Evolutionary conservation across 1,140 invertebrate species (phyloP), one percentile per base, ranked within the genome.

Genomic region (Popillia japonica): DNA sequence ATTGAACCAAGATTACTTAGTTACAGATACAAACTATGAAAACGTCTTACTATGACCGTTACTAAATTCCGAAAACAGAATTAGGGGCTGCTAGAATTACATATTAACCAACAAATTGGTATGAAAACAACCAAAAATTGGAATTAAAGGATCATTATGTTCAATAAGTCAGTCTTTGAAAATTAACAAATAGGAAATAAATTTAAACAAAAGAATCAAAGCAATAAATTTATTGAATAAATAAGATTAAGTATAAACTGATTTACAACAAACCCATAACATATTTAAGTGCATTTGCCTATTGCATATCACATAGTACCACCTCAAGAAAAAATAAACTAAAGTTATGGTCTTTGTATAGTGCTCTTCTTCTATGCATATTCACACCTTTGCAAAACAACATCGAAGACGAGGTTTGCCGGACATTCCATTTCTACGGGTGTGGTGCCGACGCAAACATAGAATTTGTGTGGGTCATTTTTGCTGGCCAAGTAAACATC

Each of bases 141-240:
- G n/a, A n/a, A n/a, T n/a, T n/a, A n/a, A n/a, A n/a, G n/a, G n/a
- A n/a, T n/a, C n/a, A n/a, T n/a, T n/a, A n/a, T n/a, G n/a, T 55
- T 55, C 48, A 55, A n/a, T 6, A 55, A 55, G n/a, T n/a, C n/a
- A n/a, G n/a, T n/a, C n/a, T n/a, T n/a, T n/a, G n/a, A n/a, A n/a
- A n/a, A n/a, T n/a, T n/a, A n/a, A n/a, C n/a, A n/a, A n/a, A n/a
- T n/a, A 55, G 17, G 14, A n/a, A 14, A 6, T 14, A 55, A 55
- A 55, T 0, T 55, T 17, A n/a, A 55, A 55, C 9, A 7, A n/a
- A 14, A 14, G 17, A 55, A 34, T 34, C 27, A 48, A 7, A 17
- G 10, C n/a, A 68, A 27, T 68, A 68, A 68, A 10, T 68, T 68
- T 68, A 68, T 68, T 68, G 61, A 68, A 68, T 68, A 68, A 68